Conservation (phyloP, 2,888 invertebrate species). For the Plebejus melissa region DNA sequence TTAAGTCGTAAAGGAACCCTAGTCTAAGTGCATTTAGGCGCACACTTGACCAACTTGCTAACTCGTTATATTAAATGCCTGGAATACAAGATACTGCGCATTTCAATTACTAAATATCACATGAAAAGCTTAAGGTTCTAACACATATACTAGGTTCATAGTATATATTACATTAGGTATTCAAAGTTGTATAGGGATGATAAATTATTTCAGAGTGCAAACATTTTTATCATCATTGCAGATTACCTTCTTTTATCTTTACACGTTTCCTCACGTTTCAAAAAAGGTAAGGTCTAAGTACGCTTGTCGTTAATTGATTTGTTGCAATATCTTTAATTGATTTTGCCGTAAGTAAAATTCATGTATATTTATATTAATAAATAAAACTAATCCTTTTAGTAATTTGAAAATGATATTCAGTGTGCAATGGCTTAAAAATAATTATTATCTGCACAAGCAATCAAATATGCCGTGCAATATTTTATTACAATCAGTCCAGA, state of each 20-base stretch:
- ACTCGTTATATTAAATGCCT: conserved; percentile 17
- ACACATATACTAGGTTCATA: background rate
- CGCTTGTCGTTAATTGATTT: background rate
- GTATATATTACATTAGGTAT: no score
- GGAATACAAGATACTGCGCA: background rate
- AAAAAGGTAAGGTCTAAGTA: background rate
- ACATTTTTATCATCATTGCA: background rate
- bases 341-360: no score
- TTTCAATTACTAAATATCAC: background rate
- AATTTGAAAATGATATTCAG: background rate
- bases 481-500: background rate
- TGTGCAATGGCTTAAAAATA: conserved; percentile 1
- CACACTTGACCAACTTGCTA: background rate
- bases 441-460: background rate
- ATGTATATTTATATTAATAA: background rate
- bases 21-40: background rate
- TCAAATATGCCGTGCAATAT: conserved; percentile 1
- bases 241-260: background rate
- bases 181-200: no score
- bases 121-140: background rate
- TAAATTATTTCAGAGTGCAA: no score
- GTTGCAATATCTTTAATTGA: background rate
- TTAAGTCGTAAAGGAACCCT: background rate
- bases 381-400: background rate
- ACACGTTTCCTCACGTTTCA: background rate